Base-by-base conservation (phyloP, 2,113 vertebrate genomes). In the Illadopsis cleaveri region DNA sequence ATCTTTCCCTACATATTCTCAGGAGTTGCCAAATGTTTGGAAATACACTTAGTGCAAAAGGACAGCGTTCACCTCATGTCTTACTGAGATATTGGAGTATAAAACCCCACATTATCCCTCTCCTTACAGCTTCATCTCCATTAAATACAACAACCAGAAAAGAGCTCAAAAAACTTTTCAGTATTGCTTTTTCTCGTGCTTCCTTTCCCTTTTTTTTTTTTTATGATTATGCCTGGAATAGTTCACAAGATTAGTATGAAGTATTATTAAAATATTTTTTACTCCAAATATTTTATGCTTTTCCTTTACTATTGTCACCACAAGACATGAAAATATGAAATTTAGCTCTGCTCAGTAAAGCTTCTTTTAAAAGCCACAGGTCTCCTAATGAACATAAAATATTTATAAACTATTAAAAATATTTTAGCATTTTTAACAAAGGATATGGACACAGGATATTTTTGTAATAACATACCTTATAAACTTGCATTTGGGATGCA, bases 231-330 rank as follows among this genome's bases (percentile, higher is more conserved):
- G 25, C 69, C 31, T 18, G n/a, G 27, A 89, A 70, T 20, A 86
- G 37, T 25, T 76, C 7, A 37, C n/a, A 51, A 53, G 37, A 60
- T 28, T 57, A 62, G 44, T n/a, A 56, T 31, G 27, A 81, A 25
- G 25, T 75, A 45, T 92, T 92, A 83, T 68, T 68, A 86, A 56
- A 78, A 83, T 71, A 83, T 89, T 89, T 93, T 96, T 92, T 69
- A 62, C 79, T 90, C 42, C 22, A 92, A 97, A 62, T 85, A 89
- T 72, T 89, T 93, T 51, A 85, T 57, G 45, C 15, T 95, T 97
- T 73, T 94, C 81, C 60, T 28, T 81, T 96, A 86, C 40, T 96
- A 30, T 19, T 90, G 57, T 90, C 79, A 83, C 31, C 79, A 83
- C 30, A 69, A 93, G 90, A 84, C n/a, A 68, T 4, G 51, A 82